phyloP scores from a whole-genome alignment of 2,113 vertebrate genomes.

The Rhinoptilus africanus region DNA sequence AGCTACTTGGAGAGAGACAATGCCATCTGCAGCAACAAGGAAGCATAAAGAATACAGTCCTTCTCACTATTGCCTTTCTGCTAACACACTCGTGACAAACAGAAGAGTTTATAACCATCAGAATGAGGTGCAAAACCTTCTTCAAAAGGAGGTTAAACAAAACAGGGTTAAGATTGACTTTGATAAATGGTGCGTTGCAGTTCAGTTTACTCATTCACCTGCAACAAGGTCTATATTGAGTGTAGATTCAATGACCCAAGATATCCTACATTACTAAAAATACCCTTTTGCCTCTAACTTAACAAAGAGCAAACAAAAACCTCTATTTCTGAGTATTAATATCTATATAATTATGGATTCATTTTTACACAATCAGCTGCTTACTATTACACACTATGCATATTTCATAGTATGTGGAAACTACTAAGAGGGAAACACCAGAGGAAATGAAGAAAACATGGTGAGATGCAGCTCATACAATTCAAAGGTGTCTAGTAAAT shows the following conservation, averaged over 20 bases:
- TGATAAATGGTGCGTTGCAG: background rate
- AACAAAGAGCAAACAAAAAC: rapidly evolving
- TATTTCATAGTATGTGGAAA: background rate
- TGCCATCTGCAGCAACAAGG: background rate
- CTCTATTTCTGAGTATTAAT: background rate
- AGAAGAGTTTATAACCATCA: background rate
- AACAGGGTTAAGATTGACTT: background rate
- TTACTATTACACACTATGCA: background rate
- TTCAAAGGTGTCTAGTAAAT: background rate
- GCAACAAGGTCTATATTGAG: background rate
- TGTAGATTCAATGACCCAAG: background rate
- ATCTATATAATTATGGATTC: background rate
- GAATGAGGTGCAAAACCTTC: background rate
- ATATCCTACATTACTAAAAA: background rate
- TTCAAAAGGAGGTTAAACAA: background rate
- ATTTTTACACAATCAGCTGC: background rate
- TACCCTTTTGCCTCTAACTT: background rate
- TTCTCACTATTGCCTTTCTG: background rate
- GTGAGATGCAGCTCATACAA: background rate
- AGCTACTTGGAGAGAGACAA: background rate
- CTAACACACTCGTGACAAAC: background rate
- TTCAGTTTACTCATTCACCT: background rate
- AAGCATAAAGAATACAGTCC: background rate
- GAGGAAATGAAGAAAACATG: background rate
- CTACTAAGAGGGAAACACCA: background rate